Evolutionary conservation across 1,140 invertebrate species (phyloP).

Genomic region (Solenopsis invicta): DNA sequence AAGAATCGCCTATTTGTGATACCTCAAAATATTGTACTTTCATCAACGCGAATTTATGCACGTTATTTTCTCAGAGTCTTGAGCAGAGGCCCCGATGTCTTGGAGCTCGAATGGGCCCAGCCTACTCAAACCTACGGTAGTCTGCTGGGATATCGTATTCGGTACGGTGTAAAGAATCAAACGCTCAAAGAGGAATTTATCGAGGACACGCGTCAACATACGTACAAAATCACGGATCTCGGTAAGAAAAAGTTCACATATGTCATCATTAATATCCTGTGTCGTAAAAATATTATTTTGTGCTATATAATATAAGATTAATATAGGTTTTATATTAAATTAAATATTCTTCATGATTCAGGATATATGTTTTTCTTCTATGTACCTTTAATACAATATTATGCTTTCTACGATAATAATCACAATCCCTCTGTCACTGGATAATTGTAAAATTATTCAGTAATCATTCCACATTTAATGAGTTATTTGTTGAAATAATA

Average conservation of each 20-base stretch:
- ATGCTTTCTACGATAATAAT: neutral
- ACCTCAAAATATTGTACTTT: neutral
- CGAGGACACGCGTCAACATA: constrained; percentile 85
- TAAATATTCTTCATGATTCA: neutral
- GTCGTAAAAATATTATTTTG: neutral
- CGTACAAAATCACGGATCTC: constrained; percentile 88
- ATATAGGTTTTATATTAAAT: neutral
- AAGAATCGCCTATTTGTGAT: constrained; percentile 66
- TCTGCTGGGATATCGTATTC: constrained; percentile 94
- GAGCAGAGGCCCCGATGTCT: constrained; percentile 93
- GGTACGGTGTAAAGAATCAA: constrained; percentile 95
- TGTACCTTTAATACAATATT: neutral
- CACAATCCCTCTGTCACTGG: neutral
- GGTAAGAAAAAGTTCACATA: constrained; percentile 75
- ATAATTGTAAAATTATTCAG: neutral
- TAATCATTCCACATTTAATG: neutral
- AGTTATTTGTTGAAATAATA: constrained; percentile 30
- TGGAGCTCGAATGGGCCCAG: constrained; percentile 96
- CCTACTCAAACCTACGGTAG: constrained; percentile 96
- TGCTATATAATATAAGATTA: neutral
- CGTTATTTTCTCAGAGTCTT: constrained; percentile 88
- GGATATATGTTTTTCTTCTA: neutral
- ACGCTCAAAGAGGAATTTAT: constrained; percentile 91
- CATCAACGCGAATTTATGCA: neutral
- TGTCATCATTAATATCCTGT: neutral